A percentile compares a stretch with the other conserved stretches of the same genome.
These are phyloP conservation scores for Papilio polyxenes DNA, from an alignment of 1,140 invertebrate genomes.

Conservation along the genomic window DNA sequence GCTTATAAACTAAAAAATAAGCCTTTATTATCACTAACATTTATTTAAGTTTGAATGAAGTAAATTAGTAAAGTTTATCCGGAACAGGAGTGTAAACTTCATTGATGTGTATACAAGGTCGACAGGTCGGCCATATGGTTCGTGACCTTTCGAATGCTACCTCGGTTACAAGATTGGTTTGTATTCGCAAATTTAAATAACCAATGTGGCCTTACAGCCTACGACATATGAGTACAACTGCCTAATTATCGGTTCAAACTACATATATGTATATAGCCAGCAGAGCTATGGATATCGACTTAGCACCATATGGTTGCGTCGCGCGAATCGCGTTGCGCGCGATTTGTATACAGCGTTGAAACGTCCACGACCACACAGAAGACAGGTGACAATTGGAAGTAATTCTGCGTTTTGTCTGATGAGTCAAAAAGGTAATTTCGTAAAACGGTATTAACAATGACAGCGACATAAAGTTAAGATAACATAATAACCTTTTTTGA, in stretches of 20 bases:
- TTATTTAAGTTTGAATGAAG: conserved; percentile 9
- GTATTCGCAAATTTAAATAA: conserved; percentile 12
- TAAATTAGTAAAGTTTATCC: neutral
- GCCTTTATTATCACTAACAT: neutral
- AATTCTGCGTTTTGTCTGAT: too few relatives aligned
- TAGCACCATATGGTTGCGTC: too few relatives aligned
- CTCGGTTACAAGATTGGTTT: conserved; percentile 5
- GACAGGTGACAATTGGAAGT: too few relatives aligned
- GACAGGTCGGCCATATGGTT: conserved; percentile 8
- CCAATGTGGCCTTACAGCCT: neutral
- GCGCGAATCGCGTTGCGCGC: too few relatives aligned
- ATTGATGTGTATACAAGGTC: neutral
- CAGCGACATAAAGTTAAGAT: neutral
- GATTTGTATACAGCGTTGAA: too few relatives aligned
- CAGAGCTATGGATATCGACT: too few relatives aligned
- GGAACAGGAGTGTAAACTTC: conserved; percentile 12
- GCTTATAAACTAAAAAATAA: neutral
- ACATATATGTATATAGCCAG: too few relatives aligned
- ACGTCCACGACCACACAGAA: too few relatives aligned
- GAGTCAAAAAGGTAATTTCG: neutral
- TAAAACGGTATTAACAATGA: too few relatives aligned
- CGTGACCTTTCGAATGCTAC: neutral
- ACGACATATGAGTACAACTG: neutral
- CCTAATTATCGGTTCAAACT: too few relatives aligned
- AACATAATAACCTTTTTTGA: neutral